phyloP scores from a whole-genome alignment of 2,797 vertebrate species.

The Syngnathus acus region DNA sequence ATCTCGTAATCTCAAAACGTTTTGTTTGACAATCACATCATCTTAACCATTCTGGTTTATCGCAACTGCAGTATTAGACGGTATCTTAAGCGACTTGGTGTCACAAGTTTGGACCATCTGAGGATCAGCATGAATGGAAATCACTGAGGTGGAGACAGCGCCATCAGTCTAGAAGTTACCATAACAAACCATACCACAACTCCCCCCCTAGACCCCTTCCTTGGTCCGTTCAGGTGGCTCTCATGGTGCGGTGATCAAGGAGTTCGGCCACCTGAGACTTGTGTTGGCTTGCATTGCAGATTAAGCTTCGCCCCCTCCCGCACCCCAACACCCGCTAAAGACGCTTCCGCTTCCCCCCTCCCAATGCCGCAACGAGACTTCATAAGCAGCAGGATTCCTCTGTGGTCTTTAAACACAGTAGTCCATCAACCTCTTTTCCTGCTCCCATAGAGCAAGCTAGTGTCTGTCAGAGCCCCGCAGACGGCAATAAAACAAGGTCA shows the following conservation, averaged over 20 bases:
- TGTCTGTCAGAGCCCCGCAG: constrained; percentile 46
- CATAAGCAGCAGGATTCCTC: constrained; percentile 57
- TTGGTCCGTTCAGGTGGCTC: constrained; percentile 51
- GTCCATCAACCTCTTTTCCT: constrained; percentile 59
- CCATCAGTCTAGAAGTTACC: constrained; percentile 40
- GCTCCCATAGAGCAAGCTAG: constrained; percentile 48
- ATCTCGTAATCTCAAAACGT: constrained; percentile 16
- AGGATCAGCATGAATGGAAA: constrained; percentile 19
- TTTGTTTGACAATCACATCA: not conserved
- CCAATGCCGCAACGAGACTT: constrained; percentile 30
- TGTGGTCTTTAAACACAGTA: constrained; percentile 54
- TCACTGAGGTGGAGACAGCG: constrained; percentile 19
- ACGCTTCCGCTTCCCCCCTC: constrained; percentile 36
- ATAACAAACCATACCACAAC: not conserved
- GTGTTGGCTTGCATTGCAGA: constrained; percentile 59
- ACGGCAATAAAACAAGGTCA: constrained; percentile 53
- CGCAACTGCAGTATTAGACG: not conserved
- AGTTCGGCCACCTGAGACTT: constrained; percentile 63
- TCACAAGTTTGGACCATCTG: constrained; percentile 8
- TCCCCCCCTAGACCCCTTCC: constrained; percentile 22
- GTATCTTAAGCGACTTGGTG: not conserved
- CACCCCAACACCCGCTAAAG: constrained; percentile 1
- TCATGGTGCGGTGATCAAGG: constrained; percentile 61
- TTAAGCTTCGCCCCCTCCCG: constrained; percentile 34
- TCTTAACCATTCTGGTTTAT: not conserved